Evolutionary conservation across 2,888 invertebrate genomes (phyloP).

Genomic region (Xestia c-nigrum): DNA sequence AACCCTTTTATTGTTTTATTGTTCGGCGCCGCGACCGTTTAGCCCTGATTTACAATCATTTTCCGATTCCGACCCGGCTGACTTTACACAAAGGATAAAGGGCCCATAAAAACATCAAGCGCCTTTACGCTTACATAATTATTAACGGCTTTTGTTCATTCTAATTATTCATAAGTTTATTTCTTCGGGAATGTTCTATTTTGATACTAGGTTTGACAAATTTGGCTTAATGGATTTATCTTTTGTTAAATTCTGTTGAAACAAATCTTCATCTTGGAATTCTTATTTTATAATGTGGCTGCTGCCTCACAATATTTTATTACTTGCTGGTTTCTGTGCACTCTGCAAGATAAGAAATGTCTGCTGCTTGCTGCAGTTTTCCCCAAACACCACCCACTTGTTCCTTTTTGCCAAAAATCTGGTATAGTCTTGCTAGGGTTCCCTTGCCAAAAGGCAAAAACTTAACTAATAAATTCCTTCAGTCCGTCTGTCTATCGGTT

Average conservation of each 20-base stretch:
- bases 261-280: not conserved
- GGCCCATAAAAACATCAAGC: conserved; percentile 57
- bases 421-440: not conserved
- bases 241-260: not conserved
- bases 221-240: not conserved
- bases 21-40: conserved; percentile 57
- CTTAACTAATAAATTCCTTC: not conserved
- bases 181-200: not conserved
- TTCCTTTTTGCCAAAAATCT: not conserved
- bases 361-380: not conserved
- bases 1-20: conserved; percentile 69
- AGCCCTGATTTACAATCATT: conserved; percentile 65
- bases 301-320: not conserved
- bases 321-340: not conserved
- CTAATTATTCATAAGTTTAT: conserved; percentile 29
- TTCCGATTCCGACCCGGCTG: conserved; percentile 42
- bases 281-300: not conserved
- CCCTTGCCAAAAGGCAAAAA: not conserved
- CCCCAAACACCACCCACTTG: not conserved
- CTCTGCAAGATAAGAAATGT: not conserved
- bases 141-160: conserved; percentile 47
- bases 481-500: not conserved
- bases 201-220: not conserved
- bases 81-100: conserved; percentile 39
- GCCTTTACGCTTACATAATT: conserved; percentile 49